Conservation (phyloP, 2,113 vertebrate species). For the Oryzias celebensis region DNA sequence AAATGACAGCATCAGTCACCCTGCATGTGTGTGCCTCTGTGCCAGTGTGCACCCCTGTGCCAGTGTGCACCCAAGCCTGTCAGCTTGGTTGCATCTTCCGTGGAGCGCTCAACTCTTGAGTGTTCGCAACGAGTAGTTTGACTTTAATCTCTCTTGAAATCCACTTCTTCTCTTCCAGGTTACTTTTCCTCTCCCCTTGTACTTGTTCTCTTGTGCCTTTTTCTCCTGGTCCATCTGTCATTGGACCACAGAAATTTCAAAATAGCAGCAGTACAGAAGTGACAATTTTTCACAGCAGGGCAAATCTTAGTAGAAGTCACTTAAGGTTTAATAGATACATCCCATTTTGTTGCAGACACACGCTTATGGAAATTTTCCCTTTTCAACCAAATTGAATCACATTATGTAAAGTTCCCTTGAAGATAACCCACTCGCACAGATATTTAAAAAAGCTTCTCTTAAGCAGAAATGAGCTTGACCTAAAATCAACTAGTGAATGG, state of each 20-base stretch:
- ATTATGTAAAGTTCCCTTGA: slow-evolving; percentile 53
- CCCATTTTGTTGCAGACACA: slow-evolving; percentile 32
- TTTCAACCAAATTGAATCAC: slow-evolving; percentile 55
- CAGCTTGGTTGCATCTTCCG: slow-evolving; percentile 53
- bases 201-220: slow-evolving; percentile 44
- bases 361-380: slow-evolving; percentile 48
- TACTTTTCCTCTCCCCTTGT: slow-evolving; percentile 40
- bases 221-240: slow-evolving; percentile 65
- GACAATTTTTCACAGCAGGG: slow-evolving; percentile 58
- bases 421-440: slow-evolving; percentile 24
- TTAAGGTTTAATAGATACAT: slow-evolving; percentile 47
- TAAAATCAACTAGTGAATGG: slow-evolving; percentile 11
- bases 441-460: slow-evolving; percentile 25
- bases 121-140: slow-evolving; percentile 66
- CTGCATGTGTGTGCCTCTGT: slow-evolving; percentile 17
- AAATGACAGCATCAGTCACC: slow-evolving; percentile 22
- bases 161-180: slow-evolving; percentile 56
- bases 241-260: slow-evolving; percentile 27
- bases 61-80: slow-evolving; percentile 38
- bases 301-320: slow-evolving; percentile 60
- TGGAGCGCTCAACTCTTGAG: slow-evolving; percentile 35
- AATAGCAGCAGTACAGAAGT: slow-evolving; percentile 23
- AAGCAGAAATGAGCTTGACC: slow-evolving; percentile 31
- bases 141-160: slow-evolving; percentile 70
- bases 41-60: background rate